These are phyloP conservation scores for Forbesichthys agassizii DNA, from an alignment of 2,113 vertebrate genomes.

Conservation along the genomic window DNA sequence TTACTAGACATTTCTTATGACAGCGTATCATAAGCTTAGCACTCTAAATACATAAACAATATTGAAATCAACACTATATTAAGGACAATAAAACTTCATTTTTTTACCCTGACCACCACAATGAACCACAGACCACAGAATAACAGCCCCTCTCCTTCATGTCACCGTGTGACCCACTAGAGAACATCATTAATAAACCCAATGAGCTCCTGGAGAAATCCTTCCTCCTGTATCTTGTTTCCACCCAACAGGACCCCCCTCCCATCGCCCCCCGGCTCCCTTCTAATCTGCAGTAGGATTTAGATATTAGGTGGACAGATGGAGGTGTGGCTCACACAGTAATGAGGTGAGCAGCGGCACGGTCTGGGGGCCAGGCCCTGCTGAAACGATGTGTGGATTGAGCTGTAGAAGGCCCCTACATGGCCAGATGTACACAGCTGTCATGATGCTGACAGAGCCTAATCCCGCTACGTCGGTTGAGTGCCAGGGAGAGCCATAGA, in stretches of 20 bases:
- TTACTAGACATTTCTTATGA: background rate
- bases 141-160: slow-evolving; percentile 8
- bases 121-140: slow-evolving; percentile 17
- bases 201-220: slow-evolving; percentile 35
- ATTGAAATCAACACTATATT: background rate
- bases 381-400: slow-evolving; percentile 70
- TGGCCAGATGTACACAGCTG: slow-evolving; percentile 75
- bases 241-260: slow-evolving; percentile 1
- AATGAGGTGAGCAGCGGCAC: slow-evolving; percentile 71
- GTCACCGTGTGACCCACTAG: slow-evolving; percentile 32
- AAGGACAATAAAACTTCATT: too few species aligned
- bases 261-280: background rate
- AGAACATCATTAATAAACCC: slow-evolving; percentile 47
- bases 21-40: background rate
- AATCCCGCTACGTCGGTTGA: slow-evolving; percentile 47
- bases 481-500: slow-evolving; percentile 20
- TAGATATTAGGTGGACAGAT: slow-evolving; percentile 61
- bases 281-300: slow-evolving; percentile 59
- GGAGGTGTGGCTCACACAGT: slow-evolving; percentile 62
- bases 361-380: slow-evolving; percentile 60
- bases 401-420: slow-evolving; percentile 69
- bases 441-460: slow-evolving; percentile 67
- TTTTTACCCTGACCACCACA: background rate
- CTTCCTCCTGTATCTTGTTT: slow-evolving; percentile 45
- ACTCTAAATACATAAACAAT: background rate